Conservation (phyloP, 2,888 invertebrate species). For the Uloborus plumipes region DNA sequence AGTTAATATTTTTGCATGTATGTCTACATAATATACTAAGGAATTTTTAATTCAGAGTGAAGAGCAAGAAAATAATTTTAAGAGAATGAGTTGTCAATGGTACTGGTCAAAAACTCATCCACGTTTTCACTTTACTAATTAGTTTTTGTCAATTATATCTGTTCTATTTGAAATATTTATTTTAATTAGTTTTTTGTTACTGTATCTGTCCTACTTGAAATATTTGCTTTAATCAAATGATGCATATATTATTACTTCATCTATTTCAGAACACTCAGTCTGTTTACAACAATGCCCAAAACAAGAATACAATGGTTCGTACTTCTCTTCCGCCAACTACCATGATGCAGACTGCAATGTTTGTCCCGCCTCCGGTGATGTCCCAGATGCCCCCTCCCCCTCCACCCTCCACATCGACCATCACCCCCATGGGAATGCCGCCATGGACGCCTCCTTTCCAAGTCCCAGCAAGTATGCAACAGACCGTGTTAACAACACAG, state of each 20-base stretch:
- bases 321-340: constrained; percentile 52
- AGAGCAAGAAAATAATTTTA: no score
- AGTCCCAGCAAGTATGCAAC: constrained; percentile 5
- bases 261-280: constrained; percentile 45
- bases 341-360: constrained; percentile 41
- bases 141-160: no score
- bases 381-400: constrained; percentile 54
- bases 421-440: constrained; percentile 60
- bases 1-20: no score
- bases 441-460: constrained; percentile 61
- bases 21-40: no score
- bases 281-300: constrained; percentile 31
- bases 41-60: no score
- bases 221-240: neutral
- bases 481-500: constrained; percentile 28
- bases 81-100: no score
- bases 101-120: no score
- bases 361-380: constrained; percentile 55
- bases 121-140: no score
- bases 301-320: constrained; percentile 29
- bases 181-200: no score
- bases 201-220: no score
- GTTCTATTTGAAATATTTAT: no score
- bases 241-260: neutral
- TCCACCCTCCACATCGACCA: constrained; percentile 40